phyloP scores from a whole-genome alignment of 2,797 vertebrate genomes.

The Alauda arvensis region DNA sequence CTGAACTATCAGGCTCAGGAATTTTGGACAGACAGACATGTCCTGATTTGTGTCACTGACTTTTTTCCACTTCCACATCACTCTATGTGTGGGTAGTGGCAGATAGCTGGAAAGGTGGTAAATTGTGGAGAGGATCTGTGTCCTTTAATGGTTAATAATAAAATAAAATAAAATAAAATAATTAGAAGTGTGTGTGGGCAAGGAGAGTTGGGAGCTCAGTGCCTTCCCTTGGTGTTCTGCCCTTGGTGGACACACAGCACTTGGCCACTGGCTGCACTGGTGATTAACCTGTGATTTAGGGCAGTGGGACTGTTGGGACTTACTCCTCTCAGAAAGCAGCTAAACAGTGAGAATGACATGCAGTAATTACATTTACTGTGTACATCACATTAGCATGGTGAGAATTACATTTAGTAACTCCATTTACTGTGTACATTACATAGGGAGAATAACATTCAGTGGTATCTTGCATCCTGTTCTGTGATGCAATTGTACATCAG shows the following conservation, averaged over 20 bases:
- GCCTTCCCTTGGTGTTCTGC: background rate
- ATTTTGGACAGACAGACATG: background rate
- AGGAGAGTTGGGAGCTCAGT: background rate
- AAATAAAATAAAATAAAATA: background rate
- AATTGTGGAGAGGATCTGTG: background rate
- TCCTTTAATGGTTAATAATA: background rate
- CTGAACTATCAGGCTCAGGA: background rate
- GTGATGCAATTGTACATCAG: background rate
- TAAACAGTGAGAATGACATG: background rate
- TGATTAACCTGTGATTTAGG: background rate
- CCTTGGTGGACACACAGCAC: background rate
- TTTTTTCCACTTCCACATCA: background rate
- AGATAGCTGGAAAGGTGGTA: background rate
- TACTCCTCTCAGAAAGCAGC: background rate
- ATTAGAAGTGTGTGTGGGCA: background rate
- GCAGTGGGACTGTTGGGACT: background rate
- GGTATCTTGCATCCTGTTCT: background rate
- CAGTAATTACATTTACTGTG: background rate
- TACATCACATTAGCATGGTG: too few species aligned
- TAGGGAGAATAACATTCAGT: background rate
- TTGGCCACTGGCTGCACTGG: background rate
- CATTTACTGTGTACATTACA: background rate
- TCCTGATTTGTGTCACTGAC: background rate
- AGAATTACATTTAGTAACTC: background rate
- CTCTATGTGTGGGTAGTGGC: too few species aligned